A percentile compares a stretch with the other conserved stretches of the same genome.
Evolutionary conservation across 2,888 invertebrate species (phyloP).

Genomic region (Ametastegia equiseti): DNA sequence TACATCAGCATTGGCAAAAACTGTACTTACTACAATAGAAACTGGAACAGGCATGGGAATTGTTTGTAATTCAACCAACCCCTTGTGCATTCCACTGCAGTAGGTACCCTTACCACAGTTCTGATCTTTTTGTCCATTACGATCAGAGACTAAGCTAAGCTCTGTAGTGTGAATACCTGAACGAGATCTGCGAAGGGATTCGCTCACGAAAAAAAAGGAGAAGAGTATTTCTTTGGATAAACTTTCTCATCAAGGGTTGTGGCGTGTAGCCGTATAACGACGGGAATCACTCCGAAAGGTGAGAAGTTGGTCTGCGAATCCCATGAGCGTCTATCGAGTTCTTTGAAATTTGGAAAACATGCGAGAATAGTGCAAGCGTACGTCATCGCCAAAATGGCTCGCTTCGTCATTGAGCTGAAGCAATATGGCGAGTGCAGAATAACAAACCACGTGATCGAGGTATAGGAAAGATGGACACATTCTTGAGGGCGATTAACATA

Average conservation of each 20-base stretch:
- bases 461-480: not conserved
- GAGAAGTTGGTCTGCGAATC: not conserved
- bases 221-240: not conserved
- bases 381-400: conserved; percentile 1
- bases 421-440: not conserved
- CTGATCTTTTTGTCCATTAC: not conserved
- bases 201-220: not conserved
- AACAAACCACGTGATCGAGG: not conserved
- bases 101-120: not conserved
- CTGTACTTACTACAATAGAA: too few relatives aligned
- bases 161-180: not conserved
- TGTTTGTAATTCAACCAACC: too few relatives aligned
- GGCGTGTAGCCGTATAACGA: not conserved
- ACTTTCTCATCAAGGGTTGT: not conserved
- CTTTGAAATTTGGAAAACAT: not conserved
- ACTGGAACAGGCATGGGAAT: too few relatives aligned
- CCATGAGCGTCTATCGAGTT: not conserved
- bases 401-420: not conserved
- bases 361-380: not conserved
- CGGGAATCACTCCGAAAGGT: not conserved
- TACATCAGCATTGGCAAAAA: too few relatives aligned
- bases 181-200: not conserved
- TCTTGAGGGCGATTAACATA: not conserved
- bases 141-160: not conserved
- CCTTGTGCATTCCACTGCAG: too few relatives aligned